These are phyloP conservation scores for Eriosoma lanigerum DNA, from an alignment of 1,140 invertebrate genomes.

Conservation along the genomic window DNA sequence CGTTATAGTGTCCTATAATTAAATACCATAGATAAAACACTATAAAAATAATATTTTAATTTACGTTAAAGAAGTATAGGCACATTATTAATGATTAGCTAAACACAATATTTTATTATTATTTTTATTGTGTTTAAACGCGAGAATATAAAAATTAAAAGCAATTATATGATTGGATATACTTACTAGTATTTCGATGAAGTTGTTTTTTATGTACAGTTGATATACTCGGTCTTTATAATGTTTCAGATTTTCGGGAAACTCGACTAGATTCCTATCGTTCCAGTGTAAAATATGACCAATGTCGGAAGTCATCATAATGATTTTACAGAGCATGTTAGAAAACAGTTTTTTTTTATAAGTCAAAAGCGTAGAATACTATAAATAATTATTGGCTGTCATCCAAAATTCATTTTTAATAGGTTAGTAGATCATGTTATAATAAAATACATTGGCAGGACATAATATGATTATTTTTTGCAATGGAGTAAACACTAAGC, in stretches of 20 bases:
- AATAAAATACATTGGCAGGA: neutral
- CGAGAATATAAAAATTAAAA: no score
- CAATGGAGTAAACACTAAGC: neutral
- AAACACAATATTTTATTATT: no score
- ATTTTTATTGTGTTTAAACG: no score
- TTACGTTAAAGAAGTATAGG: no score
- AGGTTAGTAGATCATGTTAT: constrained; percentile 22
- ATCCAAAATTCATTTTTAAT: neutral
- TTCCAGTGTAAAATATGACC: constrained; percentile 47
- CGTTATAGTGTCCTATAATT: no score
- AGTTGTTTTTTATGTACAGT: constrained; percentile 41
- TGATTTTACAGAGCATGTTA: constrained; percentile 26
- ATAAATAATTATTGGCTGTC: constrained; percentile 12
- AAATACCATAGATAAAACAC: no score
- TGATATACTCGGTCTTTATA: constrained; percentile 20
- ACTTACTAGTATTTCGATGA: constrained; percentile 33
- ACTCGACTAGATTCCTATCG: constrained; percentile 27
- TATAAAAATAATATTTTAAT: no score
- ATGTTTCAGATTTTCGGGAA: constrained; percentile 20
- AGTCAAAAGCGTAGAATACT: neutral
- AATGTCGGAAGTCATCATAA: neutral
- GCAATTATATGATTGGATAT: no score
- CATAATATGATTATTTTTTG: neutral
- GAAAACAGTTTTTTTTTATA: neutral
- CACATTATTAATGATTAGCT: no score